phyloP scores from a whole-genome alignment of 2,113 vertebrate species.

The Myanophis thanlyinensis region DNA sequence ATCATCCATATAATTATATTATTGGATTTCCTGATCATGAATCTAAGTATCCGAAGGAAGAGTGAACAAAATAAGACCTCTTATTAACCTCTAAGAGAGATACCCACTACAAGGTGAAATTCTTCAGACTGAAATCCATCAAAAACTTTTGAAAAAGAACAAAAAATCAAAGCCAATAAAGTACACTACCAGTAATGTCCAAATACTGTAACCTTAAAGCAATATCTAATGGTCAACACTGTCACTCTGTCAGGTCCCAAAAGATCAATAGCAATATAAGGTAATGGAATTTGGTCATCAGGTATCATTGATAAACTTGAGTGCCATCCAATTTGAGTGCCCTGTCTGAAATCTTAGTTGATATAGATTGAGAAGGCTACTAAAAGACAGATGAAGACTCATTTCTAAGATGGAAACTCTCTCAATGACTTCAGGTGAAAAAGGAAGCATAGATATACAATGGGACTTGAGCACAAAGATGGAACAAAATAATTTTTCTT shows the following conservation, averaged over 20 bases:
- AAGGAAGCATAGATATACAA: not conserved
- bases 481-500: not conserved
- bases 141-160: not conserved
- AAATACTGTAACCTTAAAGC: not conserved
- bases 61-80: not conserved
- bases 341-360: not conserved
- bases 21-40: not conserved
- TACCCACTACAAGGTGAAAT: not conserved
- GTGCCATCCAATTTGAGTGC: not conserved
- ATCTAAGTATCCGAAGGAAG: not conserved
- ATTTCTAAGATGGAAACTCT: not conserved
- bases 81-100: not conserved
- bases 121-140: not conserved
- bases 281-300: not conserved
- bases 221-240: not conserved
- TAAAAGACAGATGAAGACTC: not conserved
- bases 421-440: not conserved
- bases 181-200: not conserved
- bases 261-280: not conserved
- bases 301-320: not conserved
- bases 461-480: not conserved
- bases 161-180: not conserved
- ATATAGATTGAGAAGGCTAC: not conserved
- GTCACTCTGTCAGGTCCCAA: not conserved
- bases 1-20: not conserved